Evolutionary conservation across 2,797 vertebrate species (phyloP), one percentile per base, ranked within the genome.

Genomic region (Otolemur crassicaudatus): DNA sequence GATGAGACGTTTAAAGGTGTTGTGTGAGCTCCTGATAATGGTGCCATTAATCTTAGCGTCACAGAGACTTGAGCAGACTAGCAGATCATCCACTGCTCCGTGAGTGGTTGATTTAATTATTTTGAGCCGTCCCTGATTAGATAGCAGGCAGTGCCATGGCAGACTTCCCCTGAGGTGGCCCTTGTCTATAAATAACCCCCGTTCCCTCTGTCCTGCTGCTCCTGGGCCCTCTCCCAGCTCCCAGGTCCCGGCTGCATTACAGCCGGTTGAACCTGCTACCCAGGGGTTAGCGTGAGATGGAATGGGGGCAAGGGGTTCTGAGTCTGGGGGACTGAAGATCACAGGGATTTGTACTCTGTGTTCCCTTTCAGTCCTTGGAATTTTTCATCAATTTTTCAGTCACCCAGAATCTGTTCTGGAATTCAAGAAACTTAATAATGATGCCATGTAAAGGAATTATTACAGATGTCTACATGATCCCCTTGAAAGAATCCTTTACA

Each of bases 91-190:
- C 27, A 63, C 77, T 43, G 7, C 1, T 0, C 77, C 1, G 1
- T 75, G 95, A 93, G 72, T 23, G 20, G 53, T 49, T 86, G 84
- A 96, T 95, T 96, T 96, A 91, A 96, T 97, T 94, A 95, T 87
- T 96, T 91, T 75, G 87, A 95, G 87, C 88, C 23, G 3, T 11
- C 60, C 29, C 46, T 97, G 95, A 96, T 97, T 69, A 96, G 82
- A 95, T 69, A n/a, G 58, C 76, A 95, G 87, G 84, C 46, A 14
- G 43, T 27, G 14, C 34, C 79, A 49, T 16, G 49, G 67, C 40
- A 40, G 72, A 76, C 58, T 46, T 92, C 73, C 79, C 80, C 69
- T 23, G 22, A 87, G 84, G 72, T 58, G 76, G 85, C 76, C 88
- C 11, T 91, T 16, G 9, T 4, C 86, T 63, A 16, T 96, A 95